Evolutionary conservation across 2,797 vertebrate species (phyloP).

Genomic region (Lemur catta): DNA sequence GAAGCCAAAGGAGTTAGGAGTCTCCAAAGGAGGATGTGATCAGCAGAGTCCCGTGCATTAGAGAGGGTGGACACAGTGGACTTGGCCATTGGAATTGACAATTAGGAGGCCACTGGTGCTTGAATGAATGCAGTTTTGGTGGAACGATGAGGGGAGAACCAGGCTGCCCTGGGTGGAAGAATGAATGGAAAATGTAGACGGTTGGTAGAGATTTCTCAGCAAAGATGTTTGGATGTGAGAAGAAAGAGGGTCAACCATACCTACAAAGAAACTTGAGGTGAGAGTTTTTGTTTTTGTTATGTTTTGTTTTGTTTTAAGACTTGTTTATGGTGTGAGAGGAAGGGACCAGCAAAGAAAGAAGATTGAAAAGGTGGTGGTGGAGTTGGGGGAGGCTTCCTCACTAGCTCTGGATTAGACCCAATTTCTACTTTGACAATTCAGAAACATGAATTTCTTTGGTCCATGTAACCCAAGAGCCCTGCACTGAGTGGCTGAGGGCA

Average conservation of each 20-base stretch:
- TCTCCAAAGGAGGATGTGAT: neutral
- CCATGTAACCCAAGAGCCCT: neutral
- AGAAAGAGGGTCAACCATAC: neutral
- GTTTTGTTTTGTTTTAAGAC: neutral
- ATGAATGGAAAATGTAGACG: neutral
- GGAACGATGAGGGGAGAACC: neutral
- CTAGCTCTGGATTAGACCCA: neutral
- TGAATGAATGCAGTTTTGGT: neutral
- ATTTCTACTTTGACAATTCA: neutral
- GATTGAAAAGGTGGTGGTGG: neutral
- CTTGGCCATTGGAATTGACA: neutral
- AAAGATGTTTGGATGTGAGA: neutral
- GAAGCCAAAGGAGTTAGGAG: neutral
- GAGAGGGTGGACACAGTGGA: too few relatives aligned
- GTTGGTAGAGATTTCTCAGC: neutral
- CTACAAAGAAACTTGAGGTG: neutral
- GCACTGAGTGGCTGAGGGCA: neutral
- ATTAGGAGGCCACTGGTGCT: neutral
- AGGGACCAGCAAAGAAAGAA: neutral
- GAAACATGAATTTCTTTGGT: neutral
- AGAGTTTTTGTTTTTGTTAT: neutral
- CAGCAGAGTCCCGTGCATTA: neutral
- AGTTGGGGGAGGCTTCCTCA: neutral
- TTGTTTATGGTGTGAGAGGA: neutral
- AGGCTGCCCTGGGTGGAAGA: neutral